Conservation (phyloP, 1,140 invertebrate genomes). For the Odontomachus brunneus region DNA sequence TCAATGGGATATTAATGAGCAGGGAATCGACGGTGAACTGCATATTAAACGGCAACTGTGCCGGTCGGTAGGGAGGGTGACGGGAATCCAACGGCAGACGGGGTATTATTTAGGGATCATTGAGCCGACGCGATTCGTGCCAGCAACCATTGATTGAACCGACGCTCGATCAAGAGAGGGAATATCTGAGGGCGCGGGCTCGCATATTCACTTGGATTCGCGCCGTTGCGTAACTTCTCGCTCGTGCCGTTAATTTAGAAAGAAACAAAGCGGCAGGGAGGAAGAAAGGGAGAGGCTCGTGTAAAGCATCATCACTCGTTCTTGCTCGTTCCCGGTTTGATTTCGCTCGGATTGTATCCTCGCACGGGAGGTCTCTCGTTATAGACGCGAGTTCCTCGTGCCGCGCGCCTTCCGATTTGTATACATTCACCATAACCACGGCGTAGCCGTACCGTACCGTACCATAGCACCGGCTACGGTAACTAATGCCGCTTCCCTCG, state of each 20-base stretch:
- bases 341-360: constrained; percentile 7
- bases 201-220: constrained; percentile 1
- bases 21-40: constrained; percentile 13
- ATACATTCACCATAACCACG: constrained; percentile 19
- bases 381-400: neutral
- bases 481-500: constrained; percentile 28
- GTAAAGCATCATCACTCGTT: too few species aligned
- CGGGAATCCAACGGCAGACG: constrained; percentile 5
- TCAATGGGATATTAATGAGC: constrained; percentile 58
- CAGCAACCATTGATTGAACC: neutral
- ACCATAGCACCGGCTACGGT: neutral
- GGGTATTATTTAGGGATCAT: constrained; percentile 37
- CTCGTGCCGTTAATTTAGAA: too few species aligned
- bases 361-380: constrained; percentile 38
- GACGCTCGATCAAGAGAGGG: too few species aligned
- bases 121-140: neutral
- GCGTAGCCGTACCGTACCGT: neutral
- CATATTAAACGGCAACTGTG: constrained; percentile 26
- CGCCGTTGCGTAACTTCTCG: too few species aligned
- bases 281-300: too few species aligned
- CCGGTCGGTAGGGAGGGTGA: neutral
- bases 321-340: neutral
- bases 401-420: constrained; percentile 28
- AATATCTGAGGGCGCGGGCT: neutral
- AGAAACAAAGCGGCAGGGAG: too few species aligned